Evolutionary conservation across 2,113 vertebrate species (phyloP).

Genomic region (Callithrix jacchus): DNA sequence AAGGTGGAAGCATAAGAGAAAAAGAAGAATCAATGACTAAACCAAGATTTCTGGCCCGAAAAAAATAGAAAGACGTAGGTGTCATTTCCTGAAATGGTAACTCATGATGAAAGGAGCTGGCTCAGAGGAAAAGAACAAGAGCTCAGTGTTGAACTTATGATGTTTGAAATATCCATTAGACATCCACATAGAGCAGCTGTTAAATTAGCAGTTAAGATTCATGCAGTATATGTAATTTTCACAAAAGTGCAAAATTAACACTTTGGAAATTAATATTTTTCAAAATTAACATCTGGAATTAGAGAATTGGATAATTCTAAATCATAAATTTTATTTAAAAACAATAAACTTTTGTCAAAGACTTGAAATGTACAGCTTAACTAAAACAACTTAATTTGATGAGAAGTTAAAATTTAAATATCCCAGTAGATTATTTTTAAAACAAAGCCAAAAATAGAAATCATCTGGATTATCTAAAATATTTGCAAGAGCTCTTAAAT

Average conservation of each 20-base stretch:
- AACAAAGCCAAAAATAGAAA: conserved; percentile 42
- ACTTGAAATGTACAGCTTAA: neutral
- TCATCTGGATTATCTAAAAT: conserved; percentile 54
- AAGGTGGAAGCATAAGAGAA: neutral
- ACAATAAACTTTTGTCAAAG: neutral
- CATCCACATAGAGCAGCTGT: neutral
- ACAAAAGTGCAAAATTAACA: neutral
- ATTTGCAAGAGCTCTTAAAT: conserved; percentile 73
- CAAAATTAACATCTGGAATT: neutral
- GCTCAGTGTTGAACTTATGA: neutral
- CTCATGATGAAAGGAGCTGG: neutral
- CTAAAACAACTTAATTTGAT: neutral
- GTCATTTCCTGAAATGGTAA: neutral
- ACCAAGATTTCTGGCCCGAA: neutral
- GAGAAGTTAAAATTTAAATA: conserved; percentile 76
- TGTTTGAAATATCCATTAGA: neutral
- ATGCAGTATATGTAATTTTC: neutral
- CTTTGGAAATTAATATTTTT: neutral
- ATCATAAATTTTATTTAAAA: neutral
- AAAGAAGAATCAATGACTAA: neutral
- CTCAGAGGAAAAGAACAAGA: neutral
- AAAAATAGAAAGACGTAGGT: neutral
- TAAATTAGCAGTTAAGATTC: neutral
- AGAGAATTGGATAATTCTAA: neutral
- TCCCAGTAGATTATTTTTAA: neutral